Conservation (phyloP, 1,140 invertebrate genomes). For the Planococcus citri region DNA sequence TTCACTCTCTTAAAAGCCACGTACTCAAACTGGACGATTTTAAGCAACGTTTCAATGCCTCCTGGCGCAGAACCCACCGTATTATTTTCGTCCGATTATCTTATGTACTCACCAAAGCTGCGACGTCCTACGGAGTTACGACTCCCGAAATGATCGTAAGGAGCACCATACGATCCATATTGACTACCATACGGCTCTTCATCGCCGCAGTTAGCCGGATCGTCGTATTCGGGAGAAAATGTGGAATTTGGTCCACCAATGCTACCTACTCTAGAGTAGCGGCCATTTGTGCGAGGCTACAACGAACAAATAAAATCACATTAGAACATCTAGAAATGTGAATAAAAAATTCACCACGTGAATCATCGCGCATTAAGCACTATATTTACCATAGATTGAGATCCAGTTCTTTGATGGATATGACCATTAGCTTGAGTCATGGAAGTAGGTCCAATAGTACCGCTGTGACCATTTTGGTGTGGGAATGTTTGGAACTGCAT, state of each 20-base stretch:
- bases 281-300: constrained; percentile 59
- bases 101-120: constrained; percentile 37
- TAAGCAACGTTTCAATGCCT: too few species aligned
- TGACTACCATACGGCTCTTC: constrained; percentile 77
- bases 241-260: constrained; percentile 36
- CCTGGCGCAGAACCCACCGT: too few species aligned
- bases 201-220: constrained; percentile 79
- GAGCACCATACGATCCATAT: constrained; percentile 63
- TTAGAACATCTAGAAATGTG: neutral
- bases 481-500: constrained; percentile 81
- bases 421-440: constrained; percentile 43
- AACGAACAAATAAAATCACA: too few species aligned
- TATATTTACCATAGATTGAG: constrained; percentile 62
- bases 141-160: constrained; percentile 74
- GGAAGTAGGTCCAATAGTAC: constrained; percentile 60
- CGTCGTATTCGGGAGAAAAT: constrained; percentile 66
- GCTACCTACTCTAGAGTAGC: constrained; percentile 47
- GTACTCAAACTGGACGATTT: too few species aligned
- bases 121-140: constrained; percentile 60
- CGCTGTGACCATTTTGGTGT: constrained; percentile 59
- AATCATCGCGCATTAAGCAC: neutral
- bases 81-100: too few species aligned
- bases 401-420: constrained; percentile 70
- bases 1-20: too few species aligned
- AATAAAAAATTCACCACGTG: too few species aligned